These are phyloP conservation scores for Drosophila punjabiensis DNA, from an alignment of 1,140 invertebrate genomes.

Conservation along the genomic window DNA sequence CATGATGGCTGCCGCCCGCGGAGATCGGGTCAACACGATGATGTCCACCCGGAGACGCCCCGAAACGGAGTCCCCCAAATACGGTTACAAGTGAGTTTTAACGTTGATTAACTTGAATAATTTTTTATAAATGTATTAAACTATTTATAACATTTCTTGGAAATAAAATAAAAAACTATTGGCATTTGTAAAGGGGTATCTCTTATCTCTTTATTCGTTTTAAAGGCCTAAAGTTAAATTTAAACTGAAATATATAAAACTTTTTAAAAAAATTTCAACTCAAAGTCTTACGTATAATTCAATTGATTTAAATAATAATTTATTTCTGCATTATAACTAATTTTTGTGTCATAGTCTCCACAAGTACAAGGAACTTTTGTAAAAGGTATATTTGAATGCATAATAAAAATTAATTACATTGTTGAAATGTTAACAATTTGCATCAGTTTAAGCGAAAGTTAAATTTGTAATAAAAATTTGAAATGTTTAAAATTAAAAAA, in stretches of 20 bases:
- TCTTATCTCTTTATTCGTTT: not conserved
- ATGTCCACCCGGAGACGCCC: slow-evolving; percentile 75
- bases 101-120: not conserved
- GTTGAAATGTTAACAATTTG: not conserved
- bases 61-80: slow-evolving; percentile 83
- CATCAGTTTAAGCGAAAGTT: not conserved
- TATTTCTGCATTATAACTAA: not conserved
- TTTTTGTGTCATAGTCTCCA: not conserved
- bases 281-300: not conserved
- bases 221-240: not conserved
- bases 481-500: not conserved
- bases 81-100: slow-evolving; percentile 79
- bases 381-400: not conserved
- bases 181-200: not conserved
- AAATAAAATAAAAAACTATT: not conserved
- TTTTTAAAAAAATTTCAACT: not conserved
- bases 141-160: not conserved
- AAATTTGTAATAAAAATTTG: too few relatives aligned
- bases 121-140: too few relatives aligned
- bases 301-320: too few relatives aligned
- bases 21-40: slow-evolving; percentile 86
- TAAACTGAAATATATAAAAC: not conserved
- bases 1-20: slow-evolving; percentile 87
- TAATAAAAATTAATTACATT: not conserved
- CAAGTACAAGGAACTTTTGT: slow-evolving; percentile 4